Conservation (phyloP, 2,888 invertebrate genomes). For the Scaptomyza polygonia region DNA sequence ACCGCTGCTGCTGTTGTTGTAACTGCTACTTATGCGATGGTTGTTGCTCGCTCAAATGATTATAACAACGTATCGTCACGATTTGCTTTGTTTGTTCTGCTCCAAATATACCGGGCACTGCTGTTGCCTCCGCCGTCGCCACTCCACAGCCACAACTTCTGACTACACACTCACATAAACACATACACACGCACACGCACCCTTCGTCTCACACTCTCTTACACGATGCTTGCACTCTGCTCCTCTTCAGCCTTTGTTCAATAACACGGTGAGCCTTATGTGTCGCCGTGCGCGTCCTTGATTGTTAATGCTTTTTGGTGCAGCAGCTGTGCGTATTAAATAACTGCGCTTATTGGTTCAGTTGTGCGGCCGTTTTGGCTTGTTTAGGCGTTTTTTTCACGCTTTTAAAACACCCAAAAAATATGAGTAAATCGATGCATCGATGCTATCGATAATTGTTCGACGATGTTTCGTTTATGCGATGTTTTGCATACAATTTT, state of each 20-base stretch:
- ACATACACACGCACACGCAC: slow-evolving; percentile 46
- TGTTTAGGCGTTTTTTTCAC: slow-evolving; percentile 76
- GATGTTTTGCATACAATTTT: slow-evolving; percentile 24
- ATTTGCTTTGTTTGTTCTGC: slow-evolving; percentile 48
- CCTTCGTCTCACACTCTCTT: slow-evolving; percentile 35
- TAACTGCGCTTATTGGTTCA: slow-evolving; percentile 55
- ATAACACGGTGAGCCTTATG: slow-evolving; percentile 62
- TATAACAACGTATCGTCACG: slow-evolving; percentile 45
- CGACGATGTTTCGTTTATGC: slow-evolving; percentile 36
- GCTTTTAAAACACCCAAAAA: slow-evolving; percentile 75
- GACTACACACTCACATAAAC: slow-evolving; percentile 56
- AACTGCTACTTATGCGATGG: slow-evolving; percentile 20
- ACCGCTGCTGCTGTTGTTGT: slow-evolving; percentile 54
- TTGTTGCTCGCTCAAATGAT: slow-evolving; percentile 49
- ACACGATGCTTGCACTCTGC: slow-evolving; percentile 41
- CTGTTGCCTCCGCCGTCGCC: slow-evolving; percentile 34
- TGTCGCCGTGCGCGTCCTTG: slow-evolving; percentile 17
- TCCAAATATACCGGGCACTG: slow-evolving; percentile 58
- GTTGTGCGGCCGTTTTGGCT: slow-evolving; percentile 49
- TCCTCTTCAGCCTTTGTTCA: slow-evolving; percentile 63
- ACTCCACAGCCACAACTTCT: slow-evolving; percentile 67
- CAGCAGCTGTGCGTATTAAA: slow-evolving; percentile 31
- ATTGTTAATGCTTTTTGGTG: slow-evolving; percentile 27
- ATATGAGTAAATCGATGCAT: slow-evolving; percentile 78
- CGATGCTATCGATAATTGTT: slow-evolving; percentile 62